phyloP scores from a whole-genome alignment of 2,797 vertebrate genomes.

The Peromyscus melanophrys region DNA sequence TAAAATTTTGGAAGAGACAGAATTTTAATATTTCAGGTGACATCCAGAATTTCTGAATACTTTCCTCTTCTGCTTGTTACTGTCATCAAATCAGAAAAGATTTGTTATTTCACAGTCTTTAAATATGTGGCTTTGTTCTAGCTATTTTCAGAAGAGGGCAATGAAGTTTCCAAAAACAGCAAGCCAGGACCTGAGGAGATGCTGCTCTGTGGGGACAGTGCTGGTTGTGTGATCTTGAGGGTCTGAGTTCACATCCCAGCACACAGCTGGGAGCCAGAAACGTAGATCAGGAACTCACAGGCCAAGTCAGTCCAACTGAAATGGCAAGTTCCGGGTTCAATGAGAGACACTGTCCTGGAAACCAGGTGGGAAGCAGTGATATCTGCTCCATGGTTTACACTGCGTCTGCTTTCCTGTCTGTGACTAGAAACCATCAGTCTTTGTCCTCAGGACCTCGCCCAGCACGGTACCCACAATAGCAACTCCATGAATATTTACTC shows the following conservation, averaged over 20 bases:
- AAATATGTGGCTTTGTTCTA: slow-evolving; percentile 32
- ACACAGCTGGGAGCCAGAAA: not conserved
- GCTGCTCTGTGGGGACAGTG: too few relatives aligned
- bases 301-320: not conserved
- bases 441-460: not conserved
- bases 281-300: not conserved
- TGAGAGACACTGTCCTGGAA: not conserved
- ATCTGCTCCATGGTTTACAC: rapidly evolving
- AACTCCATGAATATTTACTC: not conserved
- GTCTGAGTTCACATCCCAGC: not conserved
- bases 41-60: slow-evolving; percentile 43
- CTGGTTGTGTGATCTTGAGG: not conserved
- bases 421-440: not conserved
- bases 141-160: slow-evolving; percentile 2
- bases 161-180: not conserved
- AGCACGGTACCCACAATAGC: rapidly evolving
- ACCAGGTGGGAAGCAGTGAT: not conserved
- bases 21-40: slow-evolving; percentile 26
- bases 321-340: not conserved
- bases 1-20: slow-evolving; percentile 17
- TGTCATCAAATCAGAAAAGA: slow-evolving; percentile 46
- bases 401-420: not conserved
- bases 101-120: slow-evolving; percentile 28
- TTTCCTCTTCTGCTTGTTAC: slow-evolving; percentile 9
- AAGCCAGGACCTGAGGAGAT: not conserved